phyloP scores from a whole-genome alignment of 2,797 vertebrate species.

The Gouania willdenowi region DNA sequence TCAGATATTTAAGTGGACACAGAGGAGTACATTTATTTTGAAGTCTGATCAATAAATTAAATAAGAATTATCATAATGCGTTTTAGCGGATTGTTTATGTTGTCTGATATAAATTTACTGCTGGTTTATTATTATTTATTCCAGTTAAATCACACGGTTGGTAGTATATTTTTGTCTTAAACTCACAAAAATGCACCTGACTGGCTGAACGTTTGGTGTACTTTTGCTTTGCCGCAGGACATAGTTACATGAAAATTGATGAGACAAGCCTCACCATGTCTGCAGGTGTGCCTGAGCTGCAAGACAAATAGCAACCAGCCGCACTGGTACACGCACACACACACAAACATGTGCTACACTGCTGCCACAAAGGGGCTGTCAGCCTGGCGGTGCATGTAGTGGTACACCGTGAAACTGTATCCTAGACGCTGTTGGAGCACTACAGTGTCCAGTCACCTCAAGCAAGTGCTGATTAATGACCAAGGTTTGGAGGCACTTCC shows the following conservation, averaged over 20 bases:
- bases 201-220: slow-evolving; percentile 8
- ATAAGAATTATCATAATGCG: too few relatives aligned
- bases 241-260: slow-evolving; percentile 41
- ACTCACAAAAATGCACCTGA: slow-evolving; percentile 5
- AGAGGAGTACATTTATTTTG: background rate
- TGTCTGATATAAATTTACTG: too few relatives aligned
- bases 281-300: slow-evolving; percentile 45
- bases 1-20: too few relatives aligned
- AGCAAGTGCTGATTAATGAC: slow-evolving; percentile 53
- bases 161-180: background rate
- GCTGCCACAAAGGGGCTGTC: slow-evolving; percentile 4
- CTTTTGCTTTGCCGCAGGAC: slow-evolving; percentile 22
- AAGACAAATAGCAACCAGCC: slow-evolving; percentile 27
- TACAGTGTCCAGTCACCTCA: slow-evolving; percentile 33
- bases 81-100: too few relatives aligned
- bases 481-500: slow-evolving; percentile 16
- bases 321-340: slow-evolving; percentile 1
- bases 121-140: background rate
- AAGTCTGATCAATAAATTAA: too few relatives aligned
- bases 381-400: slow-evolving; percentile 25
- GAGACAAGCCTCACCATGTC: slow-evolving; percentile 43
- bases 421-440: slow-evolving; percentile 31
- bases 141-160: background rate
- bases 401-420: slow-evolving; percentile 19
- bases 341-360: background rate